phyloP scores from a whole-genome alignment of 2,888 invertebrate species.

The Drosophila tanythrix region DNA sequence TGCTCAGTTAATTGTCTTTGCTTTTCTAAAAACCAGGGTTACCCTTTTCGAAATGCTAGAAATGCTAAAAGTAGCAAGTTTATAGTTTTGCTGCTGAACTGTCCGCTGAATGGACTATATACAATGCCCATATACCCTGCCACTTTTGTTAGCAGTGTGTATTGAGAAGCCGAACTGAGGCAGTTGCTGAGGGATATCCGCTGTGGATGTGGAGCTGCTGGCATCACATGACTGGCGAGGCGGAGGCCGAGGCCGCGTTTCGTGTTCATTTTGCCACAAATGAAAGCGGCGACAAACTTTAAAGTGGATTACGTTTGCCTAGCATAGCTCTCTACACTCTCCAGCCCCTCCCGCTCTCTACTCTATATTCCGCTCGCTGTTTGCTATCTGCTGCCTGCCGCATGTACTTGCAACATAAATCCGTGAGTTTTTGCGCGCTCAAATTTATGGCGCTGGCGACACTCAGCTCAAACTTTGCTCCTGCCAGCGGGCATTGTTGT shows the following conservation, averaged over 20 bases:
- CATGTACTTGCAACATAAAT: slow-evolving; percentile 78
- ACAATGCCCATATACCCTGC: not conserved
- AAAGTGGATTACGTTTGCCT: slow-evolving; percentile 80
- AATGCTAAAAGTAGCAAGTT: not conserved
- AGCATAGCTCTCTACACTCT: slow-evolving; percentile 36
- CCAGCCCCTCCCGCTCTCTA: slow-evolving; percentile 3
- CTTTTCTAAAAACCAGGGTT: too few relatives aligned
- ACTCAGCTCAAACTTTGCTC: slow-evolving; percentile 70
- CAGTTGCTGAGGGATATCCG: slow-evolving; percentile 71
- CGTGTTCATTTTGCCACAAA: slow-evolving; percentile 68
- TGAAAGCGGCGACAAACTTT: slow-evolving; percentile 77
- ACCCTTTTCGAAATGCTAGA: too few relatives aligned
- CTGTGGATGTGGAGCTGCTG: slow-evolving; percentile 62
- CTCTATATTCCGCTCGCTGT: slow-evolving; percentile 28
- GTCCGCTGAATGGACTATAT: not conserved
- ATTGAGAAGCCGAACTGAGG: slow-evolving; percentile 11
- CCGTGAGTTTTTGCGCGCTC: slow-evolving; percentile 74
- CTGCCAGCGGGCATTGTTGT: slow-evolving; percentile 71
- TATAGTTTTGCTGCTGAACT: not conserved
- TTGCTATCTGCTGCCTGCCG: slow-evolving; percentile 67
- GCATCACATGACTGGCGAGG: slow-evolving; percentile 53
- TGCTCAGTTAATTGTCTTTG: too few relatives aligned
- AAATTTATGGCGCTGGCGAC: slow-evolving; percentile 82
- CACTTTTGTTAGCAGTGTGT: not conserved
- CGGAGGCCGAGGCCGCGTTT: slow-evolving; percentile 58